Conservation (phyloP, 2,888 invertebrate genomes). For the Halictus ligatus region DNA sequence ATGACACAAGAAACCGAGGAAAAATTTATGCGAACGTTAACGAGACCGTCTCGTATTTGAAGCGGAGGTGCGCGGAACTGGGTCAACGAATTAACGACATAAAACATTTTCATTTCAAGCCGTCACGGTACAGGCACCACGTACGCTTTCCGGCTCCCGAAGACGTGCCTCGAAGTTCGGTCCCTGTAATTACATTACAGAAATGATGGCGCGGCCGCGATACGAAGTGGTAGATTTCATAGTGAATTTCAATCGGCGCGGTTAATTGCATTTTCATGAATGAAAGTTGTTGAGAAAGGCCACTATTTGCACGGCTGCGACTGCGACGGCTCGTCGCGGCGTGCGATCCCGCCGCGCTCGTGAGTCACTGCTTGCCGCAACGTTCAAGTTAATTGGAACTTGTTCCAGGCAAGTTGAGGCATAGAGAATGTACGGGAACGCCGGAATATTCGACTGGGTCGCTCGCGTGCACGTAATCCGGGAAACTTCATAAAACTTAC, state of each 20-base stretch:
- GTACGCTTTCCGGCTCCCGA: neutral
- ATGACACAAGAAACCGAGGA: neutral
- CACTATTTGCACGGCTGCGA: neutral
- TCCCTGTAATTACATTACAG: neutral
- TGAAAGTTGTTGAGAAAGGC: neutral
- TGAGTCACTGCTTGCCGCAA: conserved; percentile 5
- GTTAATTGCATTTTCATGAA: conserved; percentile 9
- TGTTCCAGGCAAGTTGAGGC: neutral
- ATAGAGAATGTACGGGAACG: neutral
- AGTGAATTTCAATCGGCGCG: neutral
- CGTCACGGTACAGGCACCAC: neutral
- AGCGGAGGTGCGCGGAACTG: neutral
- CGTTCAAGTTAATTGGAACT: conserved; percentile 1
- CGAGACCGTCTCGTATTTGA: neutral
- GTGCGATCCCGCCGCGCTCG: neutral
- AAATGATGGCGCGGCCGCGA: neutral
- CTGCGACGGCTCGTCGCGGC: neutral
- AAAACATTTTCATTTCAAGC: neutral
- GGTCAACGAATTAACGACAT: neutral
- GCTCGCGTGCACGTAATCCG: neutral
- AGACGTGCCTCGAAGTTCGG: neutral
- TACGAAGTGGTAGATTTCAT: neutral
- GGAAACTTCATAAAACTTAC: conserved; percentile 13
- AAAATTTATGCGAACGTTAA: neutral
- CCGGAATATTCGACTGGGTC: neutral